Evolutionary conservation across 2,888 invertebrate species (phyloP).

Genomic region (Eristalis pertinax): DNA sequence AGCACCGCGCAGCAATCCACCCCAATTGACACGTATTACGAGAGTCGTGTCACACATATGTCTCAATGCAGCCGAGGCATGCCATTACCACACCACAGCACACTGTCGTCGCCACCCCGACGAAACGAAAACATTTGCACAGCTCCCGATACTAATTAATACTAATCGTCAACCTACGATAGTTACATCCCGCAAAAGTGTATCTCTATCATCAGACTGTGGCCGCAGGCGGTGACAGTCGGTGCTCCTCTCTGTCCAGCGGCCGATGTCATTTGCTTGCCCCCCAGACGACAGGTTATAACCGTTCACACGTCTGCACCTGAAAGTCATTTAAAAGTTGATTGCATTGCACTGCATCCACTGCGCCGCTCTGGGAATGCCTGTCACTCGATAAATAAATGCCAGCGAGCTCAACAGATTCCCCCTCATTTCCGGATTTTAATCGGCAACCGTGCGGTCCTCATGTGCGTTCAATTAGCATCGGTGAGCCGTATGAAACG

Average conservation of each 20-base stretch:
- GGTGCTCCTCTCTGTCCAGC: not conserved
- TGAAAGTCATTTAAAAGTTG: constrained; percentile 3
- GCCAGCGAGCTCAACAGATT: not conserved
- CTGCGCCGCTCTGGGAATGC: not conserved
- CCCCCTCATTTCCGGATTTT: constrained; percentile 31
- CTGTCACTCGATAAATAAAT: not conserved
- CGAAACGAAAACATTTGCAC: constrained; percentile 14
- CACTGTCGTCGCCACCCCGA: not conserved
- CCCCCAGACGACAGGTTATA: not conserved
- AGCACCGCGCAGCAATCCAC: not conserved
- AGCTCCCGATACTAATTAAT: constrained; percentile 19
- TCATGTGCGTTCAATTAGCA: constrained; percentile 35
- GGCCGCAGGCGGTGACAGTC: not conserved
- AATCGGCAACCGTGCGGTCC: constrained; percentile 3
- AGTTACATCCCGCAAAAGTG: not conserved
- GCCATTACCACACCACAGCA: not conserved
- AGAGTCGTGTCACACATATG: not conserved
- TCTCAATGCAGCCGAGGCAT: not conserved
- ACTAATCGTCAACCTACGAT: not conserved
- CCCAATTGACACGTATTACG: not conserved
- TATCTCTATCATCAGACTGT: not conserved
- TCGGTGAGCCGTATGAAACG: not conserved
- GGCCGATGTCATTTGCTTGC: not conserved
- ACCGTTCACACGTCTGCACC: not conserved
- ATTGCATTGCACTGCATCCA: not conserved